phyloP scores from a whole-genome alignment of 2,113 vertebrate species.

The Vulpes lagopus region DNA sequence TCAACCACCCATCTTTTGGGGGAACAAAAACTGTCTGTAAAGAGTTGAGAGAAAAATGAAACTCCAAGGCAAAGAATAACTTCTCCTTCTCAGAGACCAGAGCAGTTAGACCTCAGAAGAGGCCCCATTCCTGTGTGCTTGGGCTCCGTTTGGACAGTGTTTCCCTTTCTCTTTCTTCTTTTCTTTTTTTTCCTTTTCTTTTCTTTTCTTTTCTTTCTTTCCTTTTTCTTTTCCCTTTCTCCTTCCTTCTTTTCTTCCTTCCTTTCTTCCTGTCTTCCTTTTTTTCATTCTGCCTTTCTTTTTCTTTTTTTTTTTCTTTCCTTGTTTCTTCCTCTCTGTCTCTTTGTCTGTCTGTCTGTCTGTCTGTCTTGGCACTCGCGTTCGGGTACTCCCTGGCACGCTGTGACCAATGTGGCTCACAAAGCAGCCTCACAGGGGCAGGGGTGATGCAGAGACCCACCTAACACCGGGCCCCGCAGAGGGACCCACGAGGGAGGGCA shows the following conservation, averaged over 20 bases:
- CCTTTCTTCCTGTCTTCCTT: rapidly evolving
- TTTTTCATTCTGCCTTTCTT: too few species aligned
- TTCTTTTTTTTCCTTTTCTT: background rate
- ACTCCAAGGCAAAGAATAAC: background rate
- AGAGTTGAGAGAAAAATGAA: background rate
- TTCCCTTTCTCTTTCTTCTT: background rate
- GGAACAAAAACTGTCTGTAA: slow-evolving; percentile 1
- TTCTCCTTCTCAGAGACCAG: background rate
- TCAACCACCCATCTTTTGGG: background rate
- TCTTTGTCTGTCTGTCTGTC: background rate
- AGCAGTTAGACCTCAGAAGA: background rate
- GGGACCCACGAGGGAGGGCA: background rate
- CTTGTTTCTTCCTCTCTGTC: too few species aligned
- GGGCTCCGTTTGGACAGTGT: background rate
- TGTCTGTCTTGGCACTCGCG: background rate
- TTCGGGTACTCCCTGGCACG: background rate
- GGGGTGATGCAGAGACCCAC: background rate
- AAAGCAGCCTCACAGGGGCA: background rate
- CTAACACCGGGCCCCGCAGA: background rate
- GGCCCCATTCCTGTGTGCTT: background rate
- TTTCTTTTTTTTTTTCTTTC: background rate
- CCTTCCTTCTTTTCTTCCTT: background rate
- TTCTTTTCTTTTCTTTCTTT: background rate
- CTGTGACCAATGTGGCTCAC: background rate
- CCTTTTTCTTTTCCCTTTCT: background rate